Percentiles rank a stretch among this genome's conserved stretches.
phyloP scores from a whole-genome alignment of 2,113 vertebrate genomes.

The Machaerirhynchus nigripectus region DNA sequence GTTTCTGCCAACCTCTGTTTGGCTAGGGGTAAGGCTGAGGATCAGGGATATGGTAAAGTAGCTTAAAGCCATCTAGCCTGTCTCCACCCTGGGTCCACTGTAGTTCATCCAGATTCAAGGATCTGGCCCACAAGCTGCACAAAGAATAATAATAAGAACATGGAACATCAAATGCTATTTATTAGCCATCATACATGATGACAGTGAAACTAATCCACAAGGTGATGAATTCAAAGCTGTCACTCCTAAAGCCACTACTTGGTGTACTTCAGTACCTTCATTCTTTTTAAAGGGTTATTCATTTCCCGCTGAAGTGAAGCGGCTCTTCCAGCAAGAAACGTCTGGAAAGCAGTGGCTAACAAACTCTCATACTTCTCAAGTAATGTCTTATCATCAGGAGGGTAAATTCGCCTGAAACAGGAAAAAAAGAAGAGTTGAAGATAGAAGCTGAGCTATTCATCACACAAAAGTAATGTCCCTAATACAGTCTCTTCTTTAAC shows the following conservation, averaged over 20 bases:
- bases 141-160: neutral
- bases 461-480: neutral
- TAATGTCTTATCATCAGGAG: conserved; percentile 95
- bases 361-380: conserved; percentile 97
- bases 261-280: conserved; percentile 83
- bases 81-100: neutral
- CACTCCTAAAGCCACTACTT: neutral
- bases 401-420: conserved; percentile 91
- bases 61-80: conserved; percentile 37
- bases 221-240: neutral
- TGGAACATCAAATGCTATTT: neutral
- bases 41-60: neutral
- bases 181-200: neutral
- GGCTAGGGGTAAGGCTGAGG: conserved; percentile 5
- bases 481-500: neutral
- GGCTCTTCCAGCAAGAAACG: conserved; percentile 95
- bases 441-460: neutral
- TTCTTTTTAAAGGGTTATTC: conserved; percentile 98
- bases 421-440: neutral
- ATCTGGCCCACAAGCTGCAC: conserved; percentile 3
- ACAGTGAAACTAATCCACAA: neutral
- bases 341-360: conserved; percentile 94
- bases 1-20: conserved; percentile 41
- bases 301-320: conserved; percentile 96
- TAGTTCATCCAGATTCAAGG: conserved; percentile 18